phyloP scores from a whole-genome alignment of 2,888 invertebrate genomes.

The Leuctra nigra region DNA sequence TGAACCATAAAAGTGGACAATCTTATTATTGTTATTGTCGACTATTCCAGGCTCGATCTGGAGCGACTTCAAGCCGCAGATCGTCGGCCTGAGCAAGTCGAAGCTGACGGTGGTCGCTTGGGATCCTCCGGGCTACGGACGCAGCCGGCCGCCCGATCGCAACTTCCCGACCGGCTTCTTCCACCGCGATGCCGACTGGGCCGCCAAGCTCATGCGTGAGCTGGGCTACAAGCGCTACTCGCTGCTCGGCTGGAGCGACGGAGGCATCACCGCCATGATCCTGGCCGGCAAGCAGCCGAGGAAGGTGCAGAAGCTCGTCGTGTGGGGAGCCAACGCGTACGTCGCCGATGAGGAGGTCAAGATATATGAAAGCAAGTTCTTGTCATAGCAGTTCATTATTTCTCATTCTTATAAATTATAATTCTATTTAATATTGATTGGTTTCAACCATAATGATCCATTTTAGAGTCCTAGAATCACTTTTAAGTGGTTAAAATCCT shows the following conservation, averaged over 20 bases:
- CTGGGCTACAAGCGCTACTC: conserved; percentile 64
- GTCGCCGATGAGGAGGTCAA: conserved; percentile 43
- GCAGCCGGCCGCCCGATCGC: conserved; percentile 69
- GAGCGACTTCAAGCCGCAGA: conserved; percentile 70
- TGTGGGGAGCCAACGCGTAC: conserved; percentile 74
- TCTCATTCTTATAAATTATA: background rate
- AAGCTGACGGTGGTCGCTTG: conserved; percentile 62
- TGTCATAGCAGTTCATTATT: background rate
- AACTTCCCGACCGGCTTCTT: conserved; percentile 65
- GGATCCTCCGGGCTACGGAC: conserved; percentile 87
- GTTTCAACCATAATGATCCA: too few species aligned
- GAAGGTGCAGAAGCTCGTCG: conserved; percentile 60
- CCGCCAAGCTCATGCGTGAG: conserved; percentile 62
- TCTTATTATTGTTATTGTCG: too few species aligned
- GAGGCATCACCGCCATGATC: conserved; percentile 71
- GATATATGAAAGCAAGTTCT: conserved; percentile 22
- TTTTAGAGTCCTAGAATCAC: too few species aligned
- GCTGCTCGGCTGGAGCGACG: conserved; percentile 85
- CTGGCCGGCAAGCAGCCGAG: conserved; percentile 65
- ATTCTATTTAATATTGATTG: too few species aligned
- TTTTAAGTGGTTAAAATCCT: too few species aligned
- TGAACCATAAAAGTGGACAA: too few species aligned
- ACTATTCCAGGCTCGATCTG: conserved; percentile 58
- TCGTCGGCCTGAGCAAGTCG: conserved; percentile 46
- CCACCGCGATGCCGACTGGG: conserved; percentile 64